phyloP scores from a whole-genome alignment of 2,113 vertebrate genomes.

The Urocynchramus pylzowi region DNA sequence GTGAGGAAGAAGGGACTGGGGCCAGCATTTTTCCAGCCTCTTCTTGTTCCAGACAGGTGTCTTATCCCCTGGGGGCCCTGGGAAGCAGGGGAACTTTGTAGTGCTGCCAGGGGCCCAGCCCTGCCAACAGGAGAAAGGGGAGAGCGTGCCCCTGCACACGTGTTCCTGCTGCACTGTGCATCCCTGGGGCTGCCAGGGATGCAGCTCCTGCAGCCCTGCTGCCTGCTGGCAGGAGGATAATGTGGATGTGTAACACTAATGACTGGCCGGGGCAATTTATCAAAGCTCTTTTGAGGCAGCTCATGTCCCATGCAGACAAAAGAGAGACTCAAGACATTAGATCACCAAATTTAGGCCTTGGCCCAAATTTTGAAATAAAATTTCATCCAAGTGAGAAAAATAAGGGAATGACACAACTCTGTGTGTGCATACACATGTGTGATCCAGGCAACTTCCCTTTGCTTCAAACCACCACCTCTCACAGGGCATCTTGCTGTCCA shows the following conservation, averaged over 20 bases:
- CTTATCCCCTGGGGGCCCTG: not conserved
- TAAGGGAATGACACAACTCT: not conserved
- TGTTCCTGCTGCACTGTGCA: not conserved
- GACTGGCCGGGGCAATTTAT: not conserved
- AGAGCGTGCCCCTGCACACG: not conserved
- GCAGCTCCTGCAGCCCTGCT: not conserved
- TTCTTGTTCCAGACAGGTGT: not conserved
- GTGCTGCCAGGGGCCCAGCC: not conserved
- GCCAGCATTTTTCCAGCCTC: not conserved
- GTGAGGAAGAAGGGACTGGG: not conserved
- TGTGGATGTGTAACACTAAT: not conserved
- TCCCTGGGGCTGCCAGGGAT: not conserved
- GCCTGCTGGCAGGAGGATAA: not conserved
- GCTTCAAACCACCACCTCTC: not conserved
- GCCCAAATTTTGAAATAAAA: not conserved
- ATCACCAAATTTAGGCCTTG: not conserved
- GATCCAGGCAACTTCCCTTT: not conserved
- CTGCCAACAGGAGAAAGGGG: not conserved
- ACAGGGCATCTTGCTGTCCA: not conserved
- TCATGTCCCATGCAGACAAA: not conserved
- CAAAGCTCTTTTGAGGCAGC: not conserved
- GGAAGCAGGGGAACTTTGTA: not conserved
- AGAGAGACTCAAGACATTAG: not conserved
- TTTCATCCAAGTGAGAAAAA: not conserved
- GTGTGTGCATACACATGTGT: accelerated